Percentiles rank a stretch among this genome's conserved stretches.
Conservation (phyloP, 2,797 vertebrate genomes). For the Sardinella longiceps region DNA sequence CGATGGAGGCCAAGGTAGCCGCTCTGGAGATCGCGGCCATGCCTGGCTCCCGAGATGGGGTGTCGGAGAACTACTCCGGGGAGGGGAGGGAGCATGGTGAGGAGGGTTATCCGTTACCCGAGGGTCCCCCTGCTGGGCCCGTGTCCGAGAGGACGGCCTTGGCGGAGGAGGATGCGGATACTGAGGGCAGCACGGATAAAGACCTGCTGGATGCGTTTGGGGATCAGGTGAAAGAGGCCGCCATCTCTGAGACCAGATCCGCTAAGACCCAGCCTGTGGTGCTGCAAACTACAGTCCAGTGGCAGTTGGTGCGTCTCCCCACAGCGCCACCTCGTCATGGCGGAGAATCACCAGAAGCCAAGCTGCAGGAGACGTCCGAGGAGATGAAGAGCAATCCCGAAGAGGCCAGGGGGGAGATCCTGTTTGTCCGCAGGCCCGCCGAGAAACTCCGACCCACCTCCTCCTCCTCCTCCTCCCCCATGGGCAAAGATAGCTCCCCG, state of each 20-base stretch:
- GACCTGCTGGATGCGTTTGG: constrained; percentile 40
- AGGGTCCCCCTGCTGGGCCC: constrained; percentile 29
- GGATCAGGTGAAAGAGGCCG: constrained; percentile 39
- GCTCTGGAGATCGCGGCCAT: constrained; percentile 72
- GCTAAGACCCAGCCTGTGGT: constrained; percentile 49
- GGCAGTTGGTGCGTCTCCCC: constrained; percentile 68
- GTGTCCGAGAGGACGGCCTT: constrained; percentile 28
- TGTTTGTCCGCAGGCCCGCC: constrained; percentile 62
- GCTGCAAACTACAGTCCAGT: constrained; percentile 66
- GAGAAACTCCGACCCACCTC: constrained; percentile 47
- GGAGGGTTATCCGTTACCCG: constrained; percentile 46
- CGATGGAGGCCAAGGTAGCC: constrained; percentile 75
- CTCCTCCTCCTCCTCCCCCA: constrained; percentile 35
- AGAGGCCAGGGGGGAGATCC: constrained; percentile 72
- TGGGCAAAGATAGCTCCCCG: constrained; percentile 21
- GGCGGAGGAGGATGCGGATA: constrained; percentile 64
- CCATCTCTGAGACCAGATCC: constrained; percentile 26
- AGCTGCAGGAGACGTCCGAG: constrained; percentile 4
- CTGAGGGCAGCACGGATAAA: constrained; percentile 72
- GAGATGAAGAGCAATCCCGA: constrained; percentile 47
- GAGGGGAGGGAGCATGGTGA: constrained; percentile 72
- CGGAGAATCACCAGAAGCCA: constrained; percentile 34
- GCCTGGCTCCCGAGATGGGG: constrained; percentile 64
- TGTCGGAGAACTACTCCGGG: constrained; percentile 76
- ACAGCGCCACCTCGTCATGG: constrained; percentile 48